Conservation (phyloP, 1,140 invertebrate genomes). For the roundworm (Caenorhabditis elegans) region WBcel235 BX284606.5:10251501-10252000, state of each 20-base stretch:
- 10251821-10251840: too few relatives aligned
- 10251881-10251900: too few relatives aligned
- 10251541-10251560: constrained; percentile 19
- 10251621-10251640: constrained; percentile 2
- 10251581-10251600: not conserved
- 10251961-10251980: not conserved
- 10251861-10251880: too few relatives aligned
- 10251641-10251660: not conserved
- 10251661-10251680: not conserved
- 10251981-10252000: not conserved
- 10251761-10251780: constrained; percentile 25
- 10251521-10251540: constrained; percentile 16
- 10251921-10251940: constrained; percentile 17
- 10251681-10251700: constrained; percentile 26
- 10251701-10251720: not conserved
- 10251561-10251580: constrained; percentile 6
- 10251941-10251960: not conserved
- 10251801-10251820: too few relatives aligned
- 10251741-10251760: too few relatives aligned
- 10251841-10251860: too few relatives aligned
- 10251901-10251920: too few relatives aligned
- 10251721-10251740: too few relatives aligned
- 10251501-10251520: not conserved
- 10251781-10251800: too few relatives aligned
- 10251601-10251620: not conserved